These are phyloP conservation scores for Diaphora mendica DNA, from an alignment of 2,888 invertebrate species.

Conservation along the genomic window DNA sequence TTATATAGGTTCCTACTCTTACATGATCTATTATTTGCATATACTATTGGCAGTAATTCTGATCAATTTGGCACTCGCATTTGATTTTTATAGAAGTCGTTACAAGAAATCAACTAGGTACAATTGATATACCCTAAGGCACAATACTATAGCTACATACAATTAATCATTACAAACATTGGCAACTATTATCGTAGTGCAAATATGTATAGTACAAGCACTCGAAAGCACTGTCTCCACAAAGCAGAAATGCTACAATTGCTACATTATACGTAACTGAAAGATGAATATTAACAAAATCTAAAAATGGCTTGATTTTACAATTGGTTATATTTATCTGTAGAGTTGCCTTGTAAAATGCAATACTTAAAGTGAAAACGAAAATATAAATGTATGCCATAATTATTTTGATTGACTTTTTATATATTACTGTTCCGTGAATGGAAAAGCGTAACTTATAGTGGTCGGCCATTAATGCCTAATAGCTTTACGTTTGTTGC, in stretches of 20 bases:
- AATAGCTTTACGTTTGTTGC: neutral
- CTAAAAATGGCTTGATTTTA: neutral
- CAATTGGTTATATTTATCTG: neutral
- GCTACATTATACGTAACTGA: neutral
- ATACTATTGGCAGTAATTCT: neutral
- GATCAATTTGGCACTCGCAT: neutral
- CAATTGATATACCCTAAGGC: neutral
- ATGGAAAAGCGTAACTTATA: neutral
- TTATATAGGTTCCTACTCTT: neutral
- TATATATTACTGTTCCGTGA: no score
- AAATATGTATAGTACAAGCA: neutral
- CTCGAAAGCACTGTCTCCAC: neutral
- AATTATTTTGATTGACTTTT: no score
- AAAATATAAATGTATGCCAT: no score
- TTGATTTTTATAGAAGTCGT: neutral
- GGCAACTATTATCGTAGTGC: neutral
- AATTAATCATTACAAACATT: neutral
- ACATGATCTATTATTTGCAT: neutral
- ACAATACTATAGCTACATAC: neutral
- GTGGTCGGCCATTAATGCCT: neutral
- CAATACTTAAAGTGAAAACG: neutral
- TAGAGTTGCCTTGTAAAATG: neutral
- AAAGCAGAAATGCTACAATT: neutral
- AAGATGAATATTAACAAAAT: neutral
- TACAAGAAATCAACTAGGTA: neutral